phyloP scores from a whole-genome alignment of 1,140 invertebrate species.

The Gryllus bimaculatus region DNA sequence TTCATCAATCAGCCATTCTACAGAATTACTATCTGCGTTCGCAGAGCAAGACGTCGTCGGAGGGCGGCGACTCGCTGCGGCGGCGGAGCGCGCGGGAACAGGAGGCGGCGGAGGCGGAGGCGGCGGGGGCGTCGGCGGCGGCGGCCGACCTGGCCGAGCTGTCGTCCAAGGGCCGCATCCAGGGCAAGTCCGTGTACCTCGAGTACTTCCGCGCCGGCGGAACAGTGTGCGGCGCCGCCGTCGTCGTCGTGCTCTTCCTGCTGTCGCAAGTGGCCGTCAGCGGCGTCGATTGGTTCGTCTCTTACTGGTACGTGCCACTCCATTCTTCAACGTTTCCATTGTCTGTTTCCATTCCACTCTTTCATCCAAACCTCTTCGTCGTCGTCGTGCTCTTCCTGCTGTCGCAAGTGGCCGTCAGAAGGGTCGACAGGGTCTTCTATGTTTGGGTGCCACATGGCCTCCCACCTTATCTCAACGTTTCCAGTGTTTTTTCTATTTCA shows the following conservation, averaged over 20 bases:
- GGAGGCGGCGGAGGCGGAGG: constrained; percentile 24
- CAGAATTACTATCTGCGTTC: not conserved
- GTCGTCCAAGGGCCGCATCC: constrained; percentile 40
- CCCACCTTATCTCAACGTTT: no score
- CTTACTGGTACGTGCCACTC: constrained; percentile 47
- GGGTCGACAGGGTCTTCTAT: constrained; percentile 63
- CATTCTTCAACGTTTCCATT: no score
- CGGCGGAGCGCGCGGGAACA: constrained; percentile 31
- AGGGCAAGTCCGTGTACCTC: constrained; percentile 40
- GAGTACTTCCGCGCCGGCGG: constrained; percentile 61
- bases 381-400: constrained; percentile 47
- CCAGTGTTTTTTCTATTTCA: no score
- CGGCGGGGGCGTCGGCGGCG: constrained; percentile 31
- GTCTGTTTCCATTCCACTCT: no score
- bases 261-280: constrained; percentile 59
- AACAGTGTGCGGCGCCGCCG: constrained; percentile 42
- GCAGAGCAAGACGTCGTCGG: not conserved
- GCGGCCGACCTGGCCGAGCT: constrained; percentile 32
- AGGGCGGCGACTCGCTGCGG: not conserved
- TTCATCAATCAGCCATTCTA: no score
- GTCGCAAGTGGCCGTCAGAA: constrained; percentile 57
- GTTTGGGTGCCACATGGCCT: constrained; percentile 46
- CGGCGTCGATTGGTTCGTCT: constrained; percentile 68
- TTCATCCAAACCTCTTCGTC: constrained; percentile 25
- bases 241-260: constrained; percentile 49